phyloP scores from a whole-genome alignment of 2,113 vertebrate genomes.

The human region GRCh38 chr3:178597001-178597500 shows the following conservation, averaged over 20 bases:
- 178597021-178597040: background rate
- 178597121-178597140: background rate
- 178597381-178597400: slow-evolving; percentile 26
- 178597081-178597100: background rate
- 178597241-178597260: slow-evolving; percentile 54
- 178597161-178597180: background rate
- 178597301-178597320: background rate
- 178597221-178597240: slow-evolving; percentile 51
- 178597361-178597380: background rate
- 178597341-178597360: slow-evolving; percentile 50
- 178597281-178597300: slow-evolving; percentile 39
- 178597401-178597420: background rate
- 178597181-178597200: slow-evolving; percentile 46
- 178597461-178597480: background rate
- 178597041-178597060: background rate
- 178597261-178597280: background rate
- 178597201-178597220: slow-evolving; percentile 22
- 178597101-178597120: background rate
- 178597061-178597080: background rate
- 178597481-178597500: background rate
- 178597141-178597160: background rate
- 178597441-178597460: background rate
- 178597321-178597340: slow-evolving; percentile 1
- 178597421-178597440: background rate
- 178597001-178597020: background rate